Conservation (phyloP, 2,797 vertebrate species). For the Cirrhinus mrigala region DNA sequence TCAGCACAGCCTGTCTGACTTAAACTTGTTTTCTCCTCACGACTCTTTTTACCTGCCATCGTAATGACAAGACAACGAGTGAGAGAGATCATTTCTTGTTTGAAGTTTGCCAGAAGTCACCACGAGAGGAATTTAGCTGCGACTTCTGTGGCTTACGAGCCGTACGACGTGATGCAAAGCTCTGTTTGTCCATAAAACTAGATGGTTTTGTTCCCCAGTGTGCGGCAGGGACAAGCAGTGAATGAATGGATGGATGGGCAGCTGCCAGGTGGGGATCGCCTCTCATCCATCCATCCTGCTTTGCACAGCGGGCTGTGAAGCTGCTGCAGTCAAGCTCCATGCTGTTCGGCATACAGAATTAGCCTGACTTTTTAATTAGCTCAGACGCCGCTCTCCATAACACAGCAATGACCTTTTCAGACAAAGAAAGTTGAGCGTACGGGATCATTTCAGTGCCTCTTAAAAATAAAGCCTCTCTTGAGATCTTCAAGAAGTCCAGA, state of each 20-base stretch:
- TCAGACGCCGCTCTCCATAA: constrained; percentile 52
- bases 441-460: constrained; percentile 33
- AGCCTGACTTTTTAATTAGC: constrained; percentile 62
- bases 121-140: background rate
- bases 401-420: constrained; percentile 60
- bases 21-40: constrained; percentile 24
- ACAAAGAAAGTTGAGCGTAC: constrained; percentile 50
- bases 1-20: constrained; percentile 31
- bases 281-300: constrained; percentile 64
- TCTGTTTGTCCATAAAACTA: constrained; percentile 30
- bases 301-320: constrained; percentile 58
- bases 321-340: constrained; percentile 48
- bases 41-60: constrained; percentile 21
- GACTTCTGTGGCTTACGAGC: background rate
- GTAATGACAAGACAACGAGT: constrained; percentile 7
- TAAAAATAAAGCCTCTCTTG: constrained; percentile 46
- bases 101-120: constrained; percentile 19
- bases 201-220: constrained; percentile 45
- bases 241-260: constrained; percentile 64
- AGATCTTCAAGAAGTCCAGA: constrained; percentile 2
- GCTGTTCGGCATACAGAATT: constrained; percentile 64
- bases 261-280: constrained; percentile 60
- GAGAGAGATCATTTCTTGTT: constrained; percentile 13
- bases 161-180: constrained; percentile 6
- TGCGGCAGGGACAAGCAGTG: constrained; percentile 45